A percentile compares a stretch with the other conserved stretches of the same genome.
Evolutionary conservation across 2,797 vertebrate genomes (phyloP).

Genomic region (Hemitrygon akajei): DNA sequence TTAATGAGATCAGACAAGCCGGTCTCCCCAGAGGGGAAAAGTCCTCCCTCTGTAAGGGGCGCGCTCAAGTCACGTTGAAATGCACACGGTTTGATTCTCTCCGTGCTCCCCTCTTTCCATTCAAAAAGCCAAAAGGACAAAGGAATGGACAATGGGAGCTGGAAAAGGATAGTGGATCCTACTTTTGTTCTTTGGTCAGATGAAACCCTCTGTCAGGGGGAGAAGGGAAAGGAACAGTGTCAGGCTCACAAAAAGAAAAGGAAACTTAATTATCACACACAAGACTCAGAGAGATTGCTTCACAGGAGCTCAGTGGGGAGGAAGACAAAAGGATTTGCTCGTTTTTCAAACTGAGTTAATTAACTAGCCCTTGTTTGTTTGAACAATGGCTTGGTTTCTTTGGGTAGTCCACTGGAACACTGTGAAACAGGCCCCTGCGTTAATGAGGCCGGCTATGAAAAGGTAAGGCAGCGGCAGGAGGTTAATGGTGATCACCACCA

Average conservation of each 20-base stretch:
- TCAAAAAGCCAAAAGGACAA: too few species aligned
- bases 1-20: slow-evolving; percentile 41
- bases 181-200: background rate
- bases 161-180: background rate
- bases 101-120: background rate
- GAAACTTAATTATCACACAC: slow-evolving; percentile 39
- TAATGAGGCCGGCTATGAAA: slow-evolving; percentile 25
- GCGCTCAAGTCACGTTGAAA: slow-evolving; percentile 5
- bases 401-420: background rate
- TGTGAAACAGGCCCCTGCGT: slow-evolving; percentile 12
- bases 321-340: slow-evolving; percentile 35
- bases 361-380: slow-evolving; percentile 39
- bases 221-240: slow-evolving; percentile 33
- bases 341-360: slow-evolving; percentile 37
- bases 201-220: background rate
- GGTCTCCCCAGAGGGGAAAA: background rate
- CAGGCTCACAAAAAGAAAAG: slow-evolving; percentile 33
- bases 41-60: background rate
- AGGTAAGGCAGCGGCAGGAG: slow-evolving; percentile 11
- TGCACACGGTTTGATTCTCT: background rate
- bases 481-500: slow-evolving; percentile 37
- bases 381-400: slow-evolving; percentile 25
- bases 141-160: background rate
- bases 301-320: slow-evolving; percentile 9
- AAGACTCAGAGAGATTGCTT: slow-evolving; percentile 40